Percentiles rank a stretch among this genome's conserved stretches.
Evolutionary conservation across 2,797 vertebrate genomes (phyloP).

Genomic region (Astyanax mexicanus): DNA sequence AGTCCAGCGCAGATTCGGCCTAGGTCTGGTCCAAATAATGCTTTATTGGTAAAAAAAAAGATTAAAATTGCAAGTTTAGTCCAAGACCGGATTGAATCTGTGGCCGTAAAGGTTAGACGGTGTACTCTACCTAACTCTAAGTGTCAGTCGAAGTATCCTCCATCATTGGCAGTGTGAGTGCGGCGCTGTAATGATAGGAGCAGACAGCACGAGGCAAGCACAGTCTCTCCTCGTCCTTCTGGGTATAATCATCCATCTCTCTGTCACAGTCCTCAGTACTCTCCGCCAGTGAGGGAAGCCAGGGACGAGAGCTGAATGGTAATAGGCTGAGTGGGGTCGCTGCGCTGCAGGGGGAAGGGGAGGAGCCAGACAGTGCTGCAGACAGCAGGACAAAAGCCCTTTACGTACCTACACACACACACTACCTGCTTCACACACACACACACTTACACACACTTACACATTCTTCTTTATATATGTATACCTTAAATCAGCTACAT

Average conservation of each 20-base stretch:
- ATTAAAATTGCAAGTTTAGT: background rate
- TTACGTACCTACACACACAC: slow-evolving; percentile 37
- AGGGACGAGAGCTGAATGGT: slow-evolving; percentile 52
- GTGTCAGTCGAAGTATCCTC: slow-evolving; percentile 6
- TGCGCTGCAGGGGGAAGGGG: slow-evolving; percentile 39
- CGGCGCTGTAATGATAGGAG: slow-evolving; percentile 13
- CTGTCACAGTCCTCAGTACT: slow-evolving; percentile 34
- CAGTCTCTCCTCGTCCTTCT: slow-evolving; percentile 34
- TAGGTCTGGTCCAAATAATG: background rate
- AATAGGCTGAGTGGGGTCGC: slow-evolving; percentile 51
- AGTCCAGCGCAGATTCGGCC: background rate
- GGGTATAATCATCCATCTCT: slow-evolving; percentile 55
- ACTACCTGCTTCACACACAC: slow-evolving; percentile 31
- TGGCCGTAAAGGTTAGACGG: slow-evolving; percentile 11
- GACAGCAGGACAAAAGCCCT: slow-evolving; percentile 51
- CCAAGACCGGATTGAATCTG: background rate
- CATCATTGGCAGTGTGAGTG: slow-evolving; percentile 6
- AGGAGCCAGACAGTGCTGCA: slow-evolving; percentile 45
- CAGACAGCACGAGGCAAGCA: slow-evolving; percentile 32
- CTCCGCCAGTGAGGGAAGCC: slow-evolving; percentile 39
- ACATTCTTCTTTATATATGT: too few species aligned
- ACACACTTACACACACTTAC: slow-evolving; percentile 36
- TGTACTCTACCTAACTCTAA: background rate
- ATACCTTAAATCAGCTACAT: too few species aligned
- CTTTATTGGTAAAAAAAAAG: background rate